Evolutionary conservation across 2,888 invertebrate genomes (phyloP), one percentile per base, ranked within the genome.

Genomic region (Dolichopus griseipennis): DNA sequence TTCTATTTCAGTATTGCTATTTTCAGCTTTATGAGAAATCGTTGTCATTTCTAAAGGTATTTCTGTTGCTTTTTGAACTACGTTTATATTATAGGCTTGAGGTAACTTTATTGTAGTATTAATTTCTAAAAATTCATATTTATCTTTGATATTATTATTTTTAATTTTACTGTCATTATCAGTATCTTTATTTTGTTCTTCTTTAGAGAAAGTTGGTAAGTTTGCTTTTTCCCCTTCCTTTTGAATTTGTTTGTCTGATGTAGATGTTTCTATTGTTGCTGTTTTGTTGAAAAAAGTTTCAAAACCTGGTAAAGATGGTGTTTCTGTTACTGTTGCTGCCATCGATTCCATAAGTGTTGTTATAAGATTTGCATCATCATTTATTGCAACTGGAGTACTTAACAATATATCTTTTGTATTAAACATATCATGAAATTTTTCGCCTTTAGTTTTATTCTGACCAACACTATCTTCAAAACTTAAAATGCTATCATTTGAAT

Each of bases 301-400:
- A 52, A 52, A 2, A 18, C 4, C 6, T 52, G 52, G 18, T 52
- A 15, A 52, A 18, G 52, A 12, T 52, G 52, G 9, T 52, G n/a
- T 52, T 37, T 12, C 37, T 18, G 6, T 18, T 12, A 18, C 7
- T 20, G 21, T 12, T 15, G 21, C 18, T 37, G 61, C 63, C 43
- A 33, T 21, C 27, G 64, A 64, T 37, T 52, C 65, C 34, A 20
- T 66, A 10, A 66, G 10, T 9, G 66, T 66, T n/a, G 65, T 64
- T 34, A 65, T 21, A 4, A 66, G 3, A 43, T 64, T 63, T 21
- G 65, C 52, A 34, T 68, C 68, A 7, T 68, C 68, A 22, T 68
- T 64, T n/a, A 61, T 68, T 0, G 67, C 18, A n/a, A 52, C 52
- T 52, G 52, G 52, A 4, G 52, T 52, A n/a, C 52, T 52, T 18